Conservation (phyloP, 2,113 vertebrate species). For the Carassius carassius region DNA sequence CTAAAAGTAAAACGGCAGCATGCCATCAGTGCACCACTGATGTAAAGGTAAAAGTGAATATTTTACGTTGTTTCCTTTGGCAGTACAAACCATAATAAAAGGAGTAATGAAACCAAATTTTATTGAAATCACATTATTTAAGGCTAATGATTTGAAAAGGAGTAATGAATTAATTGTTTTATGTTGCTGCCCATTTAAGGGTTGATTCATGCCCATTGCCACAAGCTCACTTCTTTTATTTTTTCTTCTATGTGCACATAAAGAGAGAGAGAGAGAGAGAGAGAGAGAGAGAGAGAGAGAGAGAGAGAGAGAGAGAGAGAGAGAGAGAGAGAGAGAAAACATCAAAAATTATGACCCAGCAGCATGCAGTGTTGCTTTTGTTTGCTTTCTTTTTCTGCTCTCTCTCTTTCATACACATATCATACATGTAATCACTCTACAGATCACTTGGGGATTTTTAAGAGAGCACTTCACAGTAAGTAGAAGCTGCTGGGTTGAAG, state of each 20-base stretch:
- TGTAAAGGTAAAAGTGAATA: not conserved
- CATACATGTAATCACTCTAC: constrained; percentile 26
- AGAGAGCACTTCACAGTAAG: constrained; percentile 43
- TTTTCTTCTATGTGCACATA: not conserved
- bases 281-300: too few relatives aligned
- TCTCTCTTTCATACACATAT: constrained; percentile 35
- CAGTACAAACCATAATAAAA: not conserved
- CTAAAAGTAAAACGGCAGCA: not conserved
- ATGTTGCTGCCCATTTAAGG: not conserved
- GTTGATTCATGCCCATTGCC: not conserved
- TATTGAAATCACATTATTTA: not conserved
- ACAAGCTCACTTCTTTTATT: not conserved
- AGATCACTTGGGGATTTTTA: constrained; percentile 40
- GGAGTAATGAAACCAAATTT: not conserved
- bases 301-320: too few relatives aligned
- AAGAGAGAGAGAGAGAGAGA: not conserved
- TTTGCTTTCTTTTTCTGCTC: not conserved
- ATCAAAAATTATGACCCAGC: not conserved
- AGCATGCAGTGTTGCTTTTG: not conserved
- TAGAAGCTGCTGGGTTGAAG: constrained; percentile 63
- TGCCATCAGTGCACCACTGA: not conserved
- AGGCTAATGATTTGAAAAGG: not conserved
- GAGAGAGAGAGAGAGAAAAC: not conserved
- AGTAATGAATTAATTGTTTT: not conserved
- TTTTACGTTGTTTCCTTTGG: not conserved